A percentile compares a stretch with the other conserved stretches of the same genome.
These are phyloP conservation scores for Lasius platythorax DNA, from an alignment of 2,888 invertebrate species.

Conservation along the genomic window DNA sequence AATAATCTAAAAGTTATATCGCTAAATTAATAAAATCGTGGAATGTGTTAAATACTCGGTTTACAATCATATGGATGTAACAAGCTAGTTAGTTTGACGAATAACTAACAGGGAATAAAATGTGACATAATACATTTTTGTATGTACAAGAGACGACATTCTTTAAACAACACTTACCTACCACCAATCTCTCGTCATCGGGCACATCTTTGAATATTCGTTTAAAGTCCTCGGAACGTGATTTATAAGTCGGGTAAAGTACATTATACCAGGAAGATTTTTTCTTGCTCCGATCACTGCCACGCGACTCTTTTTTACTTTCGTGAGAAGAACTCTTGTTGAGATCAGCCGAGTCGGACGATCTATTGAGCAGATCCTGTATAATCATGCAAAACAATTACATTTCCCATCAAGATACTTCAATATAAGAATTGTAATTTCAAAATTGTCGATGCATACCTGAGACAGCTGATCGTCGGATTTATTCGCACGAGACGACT, in stretches of 20 bases:
- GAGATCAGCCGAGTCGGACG: constrained; percentile 83
- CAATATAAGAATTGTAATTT: not conserved
- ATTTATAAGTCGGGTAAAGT: constrained; percentile 97
- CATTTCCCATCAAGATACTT: not conserved
- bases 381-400: constrained; percentile 18
- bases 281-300: constrained; percentile 88
- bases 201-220: constrained; percentile 97
- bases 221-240: constrained; percentile 96
- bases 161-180: constrained; percentile 89
- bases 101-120: not conserved
- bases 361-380: constrained; percentile 76
- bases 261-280: constrained; percentile 95
- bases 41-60: constrained; percentile 22
- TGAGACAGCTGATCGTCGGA: constrained; percentile 77
- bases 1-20: constrained; percentile 92
- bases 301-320: constrained; percentile 85
- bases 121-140: constrained; percentile 10
- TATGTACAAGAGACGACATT: not conserved
- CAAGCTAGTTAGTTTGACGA: not conserved
- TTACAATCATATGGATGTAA: not conserved
- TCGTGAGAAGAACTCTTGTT: constrained; percentile 78
- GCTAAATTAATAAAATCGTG: constrained; percentile 18
- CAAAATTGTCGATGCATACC: constrained; percentile 59
- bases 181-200: constrained; percentile 95
- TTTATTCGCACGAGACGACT: constrained; percentile 72